These are phyloP conservation scores for Parauchenoglanis ngamensis DNA, from an alignment of 2,797 vertebrate species.

Conservation along the genomic window DNA sequence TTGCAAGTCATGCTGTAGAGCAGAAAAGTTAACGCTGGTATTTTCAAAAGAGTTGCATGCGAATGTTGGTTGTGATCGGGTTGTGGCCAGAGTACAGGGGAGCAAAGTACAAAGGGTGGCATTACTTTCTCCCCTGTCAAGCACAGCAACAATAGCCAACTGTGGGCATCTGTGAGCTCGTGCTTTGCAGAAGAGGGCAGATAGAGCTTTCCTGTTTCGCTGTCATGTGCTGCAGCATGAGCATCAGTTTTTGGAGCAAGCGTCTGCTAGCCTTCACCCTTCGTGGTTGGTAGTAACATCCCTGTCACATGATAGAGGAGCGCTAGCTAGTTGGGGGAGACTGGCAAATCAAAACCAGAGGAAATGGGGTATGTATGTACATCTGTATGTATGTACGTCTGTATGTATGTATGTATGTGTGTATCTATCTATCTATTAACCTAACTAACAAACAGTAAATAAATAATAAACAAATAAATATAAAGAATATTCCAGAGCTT, in stretches of 20 bases:
- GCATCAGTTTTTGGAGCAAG: not conserved
- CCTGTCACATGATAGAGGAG: not conserved
- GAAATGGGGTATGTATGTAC: not conserved
- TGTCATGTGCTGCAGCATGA: not conserved
- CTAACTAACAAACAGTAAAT: not conserved
- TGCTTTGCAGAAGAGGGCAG: not conserved
- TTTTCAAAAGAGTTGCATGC: not conserved
- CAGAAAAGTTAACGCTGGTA: not conserved
- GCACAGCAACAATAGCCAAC: not conserved
- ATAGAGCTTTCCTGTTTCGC: not conserved
- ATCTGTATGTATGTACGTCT: not conserved
- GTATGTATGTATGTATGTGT: not conserved
- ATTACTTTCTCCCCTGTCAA: not conserved
- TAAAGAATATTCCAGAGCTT: not conserved
- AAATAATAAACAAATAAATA: not conserved
- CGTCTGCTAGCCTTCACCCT: not conserved
- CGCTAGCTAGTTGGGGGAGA: not conserved
- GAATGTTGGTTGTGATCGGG: not conserved
- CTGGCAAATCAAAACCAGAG: not conserved
- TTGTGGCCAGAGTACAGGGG: not conserved
- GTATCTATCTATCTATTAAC: not conserved
- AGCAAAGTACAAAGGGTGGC: not conserved
- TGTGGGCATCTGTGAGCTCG: not conserved
- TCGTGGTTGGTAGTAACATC: not conserved
- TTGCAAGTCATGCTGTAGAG: not conserved